phyloP scores from a whole-genome alignment of 2,113 vertebrate species.

The pig (Sus scrofa) region DNA sequence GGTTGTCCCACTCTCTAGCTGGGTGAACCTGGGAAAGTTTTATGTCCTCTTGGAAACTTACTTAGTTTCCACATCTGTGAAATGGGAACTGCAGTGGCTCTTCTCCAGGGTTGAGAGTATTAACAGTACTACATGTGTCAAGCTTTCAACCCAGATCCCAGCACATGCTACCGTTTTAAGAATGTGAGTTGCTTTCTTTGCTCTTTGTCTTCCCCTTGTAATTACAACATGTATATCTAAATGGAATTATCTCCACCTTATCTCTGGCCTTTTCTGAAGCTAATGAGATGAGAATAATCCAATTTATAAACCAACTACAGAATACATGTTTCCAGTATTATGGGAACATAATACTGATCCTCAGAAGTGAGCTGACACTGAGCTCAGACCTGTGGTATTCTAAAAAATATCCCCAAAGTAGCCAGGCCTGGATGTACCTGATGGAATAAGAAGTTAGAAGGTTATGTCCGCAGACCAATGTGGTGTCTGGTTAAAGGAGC shows the following conservation, averaged over 20 bases:
- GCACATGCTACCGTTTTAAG: neutral
- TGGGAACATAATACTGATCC: neutral
- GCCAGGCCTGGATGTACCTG: neutral
- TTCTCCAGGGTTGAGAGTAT: neutral
- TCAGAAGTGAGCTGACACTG: accelerated
- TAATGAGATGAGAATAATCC: neutral
- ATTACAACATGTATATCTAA: neutral
- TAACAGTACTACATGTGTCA: neutral
- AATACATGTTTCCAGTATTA: neutral
- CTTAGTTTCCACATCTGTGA: neutral
- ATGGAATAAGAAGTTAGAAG: neutral
- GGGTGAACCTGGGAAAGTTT: neutral
- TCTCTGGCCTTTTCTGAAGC: neutral
- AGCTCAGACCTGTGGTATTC: accelerated
- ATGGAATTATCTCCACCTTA: neutral
- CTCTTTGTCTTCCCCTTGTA: neutral
- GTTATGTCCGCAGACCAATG: neutral
- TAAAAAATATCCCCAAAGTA: neutral
- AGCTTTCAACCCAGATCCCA: neutral
- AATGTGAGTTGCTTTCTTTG: neutral
- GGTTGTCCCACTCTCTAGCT: neutral
- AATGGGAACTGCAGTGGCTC: neutral
- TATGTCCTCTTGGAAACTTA: neutral
- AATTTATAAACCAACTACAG: neutral
- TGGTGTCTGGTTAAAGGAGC: neutral